Base-by-base conservation (phyloP, 2,888 invertebrate genomes). In the Drosophila affinis region DNA sequence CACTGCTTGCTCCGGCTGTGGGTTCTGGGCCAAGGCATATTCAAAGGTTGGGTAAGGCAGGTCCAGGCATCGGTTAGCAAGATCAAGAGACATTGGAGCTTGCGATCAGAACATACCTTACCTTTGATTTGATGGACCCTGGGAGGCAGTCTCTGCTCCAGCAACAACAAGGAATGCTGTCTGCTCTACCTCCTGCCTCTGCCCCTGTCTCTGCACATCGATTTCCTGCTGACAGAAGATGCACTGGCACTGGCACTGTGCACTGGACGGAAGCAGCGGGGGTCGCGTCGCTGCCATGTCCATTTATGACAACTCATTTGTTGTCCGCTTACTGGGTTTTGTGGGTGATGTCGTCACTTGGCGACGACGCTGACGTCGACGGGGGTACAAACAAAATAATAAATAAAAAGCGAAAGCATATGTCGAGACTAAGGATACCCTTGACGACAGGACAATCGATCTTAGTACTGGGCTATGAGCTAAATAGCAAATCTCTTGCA, bases 291-390 rank as follows among this genome's bases (percentile, higher is more conserved):
- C 34, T 45, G 58, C 27, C 21, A 48, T 54, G 44, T 59, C 65
- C 67, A 54, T 72, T 64, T 69, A 71, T 77, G 79, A 86, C 86
- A 88, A 77, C 87, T 73, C 74, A 39, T 39, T 80, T 79, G 75
- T 78, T 86, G 75, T 57, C 24, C 24, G 24, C 39, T 74, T 51
- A 44, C 49, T 52, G 49, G 34, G 34, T 55, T 59, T 59, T 80
- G 87, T 87, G 81, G 81, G 88, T 80, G 83, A 82, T 74, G 86
- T 82, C 88, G 88, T 75, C 87, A 80, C 75, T 54, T 72, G 63
- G 76, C 58, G 62, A 72, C 68, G 78, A 74, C 57, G 72, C 61
- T 62, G 73, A 64, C 29, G 58, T 62, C 47, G 74, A 39, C 39
- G 14, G 39, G 39, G 14, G 5, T 24, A 39, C 4, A 39, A 39